These are phyloP conservation scores for Himalopsyche anomala DNA, from an alignment of 2,888 invertebrate species.

Conservation along the genomic window DNA sequence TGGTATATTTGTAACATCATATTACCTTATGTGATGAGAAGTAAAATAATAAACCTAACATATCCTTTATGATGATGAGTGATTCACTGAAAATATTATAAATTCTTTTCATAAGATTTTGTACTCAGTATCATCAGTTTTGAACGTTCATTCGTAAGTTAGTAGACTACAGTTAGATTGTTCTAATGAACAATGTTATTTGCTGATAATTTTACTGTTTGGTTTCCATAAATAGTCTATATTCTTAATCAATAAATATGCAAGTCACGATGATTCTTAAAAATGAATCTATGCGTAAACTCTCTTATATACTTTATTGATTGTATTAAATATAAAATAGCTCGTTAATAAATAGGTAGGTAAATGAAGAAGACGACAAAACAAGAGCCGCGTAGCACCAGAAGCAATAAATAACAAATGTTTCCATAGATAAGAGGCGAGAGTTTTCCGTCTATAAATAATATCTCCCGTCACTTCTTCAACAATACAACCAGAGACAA, in stretches of 20 bases:
- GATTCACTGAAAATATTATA: no score
- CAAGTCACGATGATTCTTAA: not conserved
- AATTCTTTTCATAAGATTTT: no score
- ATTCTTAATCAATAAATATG: not conserved
- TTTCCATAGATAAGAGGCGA: conserved; percentile 29
- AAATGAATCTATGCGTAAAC: not conserved
- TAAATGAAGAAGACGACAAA: conserved; percentile 13
- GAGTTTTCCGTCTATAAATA: conserved; percentile 34
- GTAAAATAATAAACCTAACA: no score
- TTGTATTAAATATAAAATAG: not conserved
- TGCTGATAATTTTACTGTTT: no score
- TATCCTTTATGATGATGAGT: no score
- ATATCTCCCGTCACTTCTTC: conserved; percentile 14
- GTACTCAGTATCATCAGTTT: no score
- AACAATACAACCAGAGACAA: conserved; percentile 30
- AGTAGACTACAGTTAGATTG: no score
- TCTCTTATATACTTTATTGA: not conserved
- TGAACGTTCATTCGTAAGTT: no score
- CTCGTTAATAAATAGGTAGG: not conserved
- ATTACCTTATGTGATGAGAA: no score
- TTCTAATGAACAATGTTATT: no score
- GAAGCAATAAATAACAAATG: conserved; percentile 14
- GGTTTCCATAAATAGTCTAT: no score
- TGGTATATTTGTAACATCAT: no score
- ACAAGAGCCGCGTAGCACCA: not conserved